Base-by-base conservation (phyloP, 2,797 vertebrate genomes). In the Monodelphis domestica region DNA sequence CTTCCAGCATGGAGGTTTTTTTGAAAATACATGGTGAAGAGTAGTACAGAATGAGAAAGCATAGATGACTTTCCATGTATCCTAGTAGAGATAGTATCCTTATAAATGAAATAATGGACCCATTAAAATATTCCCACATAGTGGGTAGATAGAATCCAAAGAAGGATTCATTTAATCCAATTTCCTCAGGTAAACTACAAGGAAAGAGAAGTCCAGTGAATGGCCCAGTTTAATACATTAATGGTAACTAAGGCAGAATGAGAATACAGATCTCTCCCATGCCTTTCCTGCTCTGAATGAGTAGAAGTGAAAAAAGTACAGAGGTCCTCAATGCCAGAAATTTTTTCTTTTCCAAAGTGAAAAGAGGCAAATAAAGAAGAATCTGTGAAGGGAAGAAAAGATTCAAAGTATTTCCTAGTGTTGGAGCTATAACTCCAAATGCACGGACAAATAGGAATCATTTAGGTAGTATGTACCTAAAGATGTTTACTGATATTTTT, bases 241-340 rank as follows among this genome's bases (percentile, higher is more conserved):
- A 7, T 45, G n/a, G n/a, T 78, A 78, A 21, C 17, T 21, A 6
- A 78, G 63, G 38, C n/a, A 78, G n/a, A 45, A 78, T 45, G n/a
- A 78, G n/a, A 78, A 78, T 78, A 9, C n/a, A 78, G n/a, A 38
- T 38, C 93, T 63, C 84, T 26, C 12, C 87, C 59, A 94, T 63
- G 53, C 50, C 33, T 94, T 91, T 91, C 91, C 89, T 94, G 33
- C n/a, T 57, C 14, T 54, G 29, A 93, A 78, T 89, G 15, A 90
- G 59, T 21, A 91, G 84, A 45, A 94, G 51, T 30, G 33, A 63
- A 50, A 88, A 30, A 63, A 1, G 30, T 12, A 52, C 5, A 15
- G 2, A 84, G 14, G 4, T 14, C 11, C 33, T 17, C 29, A 52
- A 53, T 29, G 53, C 30, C 30, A 12, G 87, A 29, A 88, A 29